A percentile compares a stretch with the other conserved stretches of the same genome.
Evolutionary conservation across 2,113 vertebrate species (phyloP).

Genomic region (Telmatochromis sp.): DNA sequence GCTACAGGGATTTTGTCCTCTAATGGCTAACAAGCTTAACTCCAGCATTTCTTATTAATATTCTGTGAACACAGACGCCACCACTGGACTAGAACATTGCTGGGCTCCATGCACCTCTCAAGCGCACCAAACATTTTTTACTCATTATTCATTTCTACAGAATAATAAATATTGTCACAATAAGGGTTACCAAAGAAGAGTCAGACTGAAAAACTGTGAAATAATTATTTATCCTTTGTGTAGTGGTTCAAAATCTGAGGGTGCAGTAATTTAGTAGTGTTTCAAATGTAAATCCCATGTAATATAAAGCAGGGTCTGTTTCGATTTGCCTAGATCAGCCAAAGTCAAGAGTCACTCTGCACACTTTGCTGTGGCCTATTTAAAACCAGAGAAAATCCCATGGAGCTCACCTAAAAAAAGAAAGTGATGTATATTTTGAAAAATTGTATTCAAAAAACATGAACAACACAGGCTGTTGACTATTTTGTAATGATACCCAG

Average conservation of each 20-base stretch:
- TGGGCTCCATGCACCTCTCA: not conserved
- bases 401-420: not conserved
- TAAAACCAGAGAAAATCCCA: not conserved
- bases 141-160: not conserved
- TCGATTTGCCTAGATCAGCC: not conserved
- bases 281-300: not conserved
- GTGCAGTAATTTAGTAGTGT: not conserved
- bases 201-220: not conserved
- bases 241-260: not conserved
- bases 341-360: not conserved
- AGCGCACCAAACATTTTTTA: not conserved
- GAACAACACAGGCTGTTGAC: not conserved
- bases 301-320: not conserved
- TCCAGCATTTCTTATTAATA: not conserved
- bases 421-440: not conserved
- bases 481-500: rapidly evolving
- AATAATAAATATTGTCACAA: not conserved
- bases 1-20: slow-evolving; percentile 4
- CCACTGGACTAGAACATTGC: not conserved
- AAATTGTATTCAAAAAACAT: not conserved
- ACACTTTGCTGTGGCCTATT: not conserved
- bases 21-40: slow-evolving; percentile 4
- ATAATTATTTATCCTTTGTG: not conserved
- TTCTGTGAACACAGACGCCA: not conserved
- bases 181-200: not conserved